phyloP scores from a whole-genome alignment of 2,797 vertebrate genomes.

The Macropus fuliginosus region DNA sequence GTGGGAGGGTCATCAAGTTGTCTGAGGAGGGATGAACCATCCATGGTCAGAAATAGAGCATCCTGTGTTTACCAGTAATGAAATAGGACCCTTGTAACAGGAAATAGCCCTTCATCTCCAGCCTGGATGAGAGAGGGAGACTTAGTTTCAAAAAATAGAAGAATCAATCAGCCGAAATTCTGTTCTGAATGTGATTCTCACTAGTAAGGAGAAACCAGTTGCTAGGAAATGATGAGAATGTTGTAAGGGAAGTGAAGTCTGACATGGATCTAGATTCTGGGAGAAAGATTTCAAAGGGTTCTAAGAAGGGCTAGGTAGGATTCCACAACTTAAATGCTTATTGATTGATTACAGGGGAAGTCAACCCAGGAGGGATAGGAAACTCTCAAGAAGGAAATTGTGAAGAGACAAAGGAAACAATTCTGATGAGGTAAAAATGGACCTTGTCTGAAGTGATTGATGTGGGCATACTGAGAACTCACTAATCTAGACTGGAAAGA shows the following conservation, averaged over 20 bases:
- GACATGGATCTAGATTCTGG: background rate
- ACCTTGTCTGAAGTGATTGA: background rate
- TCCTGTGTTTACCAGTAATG: background rate
- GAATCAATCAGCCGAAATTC: background rate
- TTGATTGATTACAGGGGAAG: background rate
- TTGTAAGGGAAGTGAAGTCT: background rate
- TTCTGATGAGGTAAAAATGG: background rate
- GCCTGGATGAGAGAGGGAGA: background rate
- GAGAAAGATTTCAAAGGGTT: background rate
- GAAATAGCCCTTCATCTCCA: background rate
- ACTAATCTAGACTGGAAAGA: background rate
- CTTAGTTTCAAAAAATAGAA: background rate
- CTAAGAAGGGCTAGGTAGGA: background rate
- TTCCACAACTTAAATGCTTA: background rate
- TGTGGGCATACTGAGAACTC: background rate
- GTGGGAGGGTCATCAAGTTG: background rate
- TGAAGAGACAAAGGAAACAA: background rate
- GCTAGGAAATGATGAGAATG: background rate
- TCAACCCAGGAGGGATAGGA: background rate
- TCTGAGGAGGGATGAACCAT: background rate
- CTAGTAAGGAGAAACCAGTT: background rate
- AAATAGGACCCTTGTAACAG: too few species aligned
- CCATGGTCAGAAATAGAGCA: background rate
- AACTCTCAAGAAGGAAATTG: background rate
- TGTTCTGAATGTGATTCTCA: background rate